Base-by-base conservation (phyloP, 2,888 invertebrate species). In the Clistopyga incitator region DNA sequence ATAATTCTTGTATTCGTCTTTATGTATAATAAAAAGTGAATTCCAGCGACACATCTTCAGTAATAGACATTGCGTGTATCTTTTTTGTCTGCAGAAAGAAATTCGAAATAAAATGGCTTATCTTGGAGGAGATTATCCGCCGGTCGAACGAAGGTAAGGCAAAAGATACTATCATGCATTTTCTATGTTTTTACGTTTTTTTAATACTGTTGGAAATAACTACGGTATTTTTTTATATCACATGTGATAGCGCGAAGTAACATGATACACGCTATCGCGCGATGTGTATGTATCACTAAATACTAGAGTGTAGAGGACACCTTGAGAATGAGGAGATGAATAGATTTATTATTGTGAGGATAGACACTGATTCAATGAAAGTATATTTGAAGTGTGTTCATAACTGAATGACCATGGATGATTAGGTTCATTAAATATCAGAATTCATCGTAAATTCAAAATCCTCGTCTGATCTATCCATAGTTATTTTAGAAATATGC, bases 81-180 rank as follows among this genome's bases (percentile, higher is more conserved):
- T 20, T 54, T 47, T 45, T 52, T 76, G 15, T 20, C 8, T 25
- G 25, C 10, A 68, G 68, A 15, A 38, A 1, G 45, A 6, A 1
- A 15, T 34, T 29, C 23, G n/a, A 38, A 11, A 52, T 38, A 59
- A 42, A 18, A 82, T 78, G 81, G 25, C 54, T 29, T 45, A 67
- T 25, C 50, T 47, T 4, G 61, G 61, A 10, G 61, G 59, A 42
- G 80, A 61, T 15, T 42, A 61, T 56, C 11, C 34, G 25, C 38
- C 50, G 18, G 10, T 45, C 15, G 78, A 78, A 8, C 61, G 64
- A 45, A 78, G 82, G 82, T 82, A 76, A 70, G 67, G 56, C 20
- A 54, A 50, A 59, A 38, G 0, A 20, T 20, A 29, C 61, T 42
- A 4, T 15, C 47, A 42, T 23, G 6, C 11, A 18, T 59, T 52